Base-by-base conservation (phyloP, 1,140 invertebrate genomes). In the Daktulosphaira vitifoliae region DNA sequence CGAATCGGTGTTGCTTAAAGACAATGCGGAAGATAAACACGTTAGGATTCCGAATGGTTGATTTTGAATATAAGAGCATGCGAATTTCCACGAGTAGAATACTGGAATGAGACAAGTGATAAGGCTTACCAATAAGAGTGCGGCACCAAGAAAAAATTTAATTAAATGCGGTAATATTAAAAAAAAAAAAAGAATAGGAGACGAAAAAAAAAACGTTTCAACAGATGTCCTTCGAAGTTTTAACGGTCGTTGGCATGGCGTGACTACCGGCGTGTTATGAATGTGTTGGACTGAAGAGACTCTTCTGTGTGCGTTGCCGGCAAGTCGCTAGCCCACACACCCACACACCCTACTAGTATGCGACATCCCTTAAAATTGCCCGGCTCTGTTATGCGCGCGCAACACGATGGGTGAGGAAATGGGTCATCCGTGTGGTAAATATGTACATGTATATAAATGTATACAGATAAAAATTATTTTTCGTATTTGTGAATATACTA, bases 341-440 rank as follows among this genome's bases (percentile, higher is more conserved):
- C 56, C 56, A 62, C 56, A 62, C 56, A 48, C 56, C 23, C 42
- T 62, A 20, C 18, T 46, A 23, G 56, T 18, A 62, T 33, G 56
- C 56, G 56, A 62, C 56, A 48, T 62, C 56, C 56, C 56, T 62
- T 62, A 62, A 62, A 62, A 62, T 62, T 62, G 56, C 56, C 56
- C 42, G 56, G 56, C 56, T 62, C 18, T 20, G 44, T 7, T 20
- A 25, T 62, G 56, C 56, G 56, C 54, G 56, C 56, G 56, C 56
- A 48, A 3, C 42, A 20, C 56, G 56, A 42, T 6, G n/a, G 42
- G 42, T 46, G 54, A 59, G 54, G 42, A 62, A 62, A 62, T 62
- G 56, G 56, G 56, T 62, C 56, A 62, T 62, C 56, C 42, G 56
- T 62, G 56, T 62, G 56, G 42, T 38, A 62, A 46, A 48, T 48